Evolutionary conservation across 1,140 invertebrate species (phyloP), one percentile per base, ranked within the genome.

Genomic region (Papilio aristodemus): DNA sequence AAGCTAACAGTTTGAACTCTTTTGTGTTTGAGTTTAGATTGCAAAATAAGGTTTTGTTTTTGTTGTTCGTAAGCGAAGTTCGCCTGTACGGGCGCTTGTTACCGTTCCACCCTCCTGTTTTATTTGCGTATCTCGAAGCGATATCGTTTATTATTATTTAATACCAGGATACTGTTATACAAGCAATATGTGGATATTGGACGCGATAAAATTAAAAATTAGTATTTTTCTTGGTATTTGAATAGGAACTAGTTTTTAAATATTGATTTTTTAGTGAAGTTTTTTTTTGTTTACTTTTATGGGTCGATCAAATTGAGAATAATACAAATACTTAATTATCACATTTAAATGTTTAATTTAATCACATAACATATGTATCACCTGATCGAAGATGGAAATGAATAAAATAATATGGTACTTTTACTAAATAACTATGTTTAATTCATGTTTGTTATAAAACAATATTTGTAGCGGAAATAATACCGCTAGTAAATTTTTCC

Each of bases 1-100:
- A 54, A 54, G 46, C 46, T 54, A 54, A 54, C 46, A 54, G 19
- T 54, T 41, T 41, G 43, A 64, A 43, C 13, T 39, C 60, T 41
- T 64, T 64, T 43, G 60, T 64, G 37, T 63, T 63, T 64, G 60
- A 64, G 38, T 64, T 64, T 25, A 64, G 60, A 64, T 64, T 64
- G 60, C 60, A 39, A 64, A 63, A 41, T 64, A 41, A 17, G 60
- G 22, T 64, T 64, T 41, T 64, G 60, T 64, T 41, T 64, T 64
- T 64, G 60, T 64, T 64, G 19, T 8, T 19, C 27, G 14, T 37
- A 39, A 41, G 60, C 38, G 38, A 64, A 64, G 10, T 64, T 25
- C 37, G 19, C 11, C 22, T 41, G 11, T 41, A 41, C 60, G 60
- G 13, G 13, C 60, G 39, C 37, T 39, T 41, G 60, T 39, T 64